Evolutionary conservation across 2,797 vertebrate genomes (phyloP).

Genomic region (Echeneis naucrates): DNA sequence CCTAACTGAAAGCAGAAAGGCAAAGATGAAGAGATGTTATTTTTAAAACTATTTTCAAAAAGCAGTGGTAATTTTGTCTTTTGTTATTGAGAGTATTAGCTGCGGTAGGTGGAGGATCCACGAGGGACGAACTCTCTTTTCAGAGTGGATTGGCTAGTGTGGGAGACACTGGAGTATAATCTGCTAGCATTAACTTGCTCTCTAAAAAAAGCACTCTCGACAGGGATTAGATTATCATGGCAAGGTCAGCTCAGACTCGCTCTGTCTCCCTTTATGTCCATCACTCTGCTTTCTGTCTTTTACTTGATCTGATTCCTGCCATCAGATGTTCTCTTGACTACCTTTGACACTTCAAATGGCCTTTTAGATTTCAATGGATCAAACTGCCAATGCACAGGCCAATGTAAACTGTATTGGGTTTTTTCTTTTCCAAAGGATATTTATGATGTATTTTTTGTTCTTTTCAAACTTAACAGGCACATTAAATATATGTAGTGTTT

Average conservation of each 20-base stretch:
- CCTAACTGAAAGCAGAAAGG: slow-evolving; percentile 10
- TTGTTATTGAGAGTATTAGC: slow-evolving; percentile 11
- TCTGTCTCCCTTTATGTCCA: slow-evolving; percentile 74
- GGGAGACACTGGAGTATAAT: slow-evolving; percentile 86
- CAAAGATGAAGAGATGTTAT: slow-evolving; percentile 21
- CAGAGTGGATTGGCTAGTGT: slow-evolving; percentile 79
- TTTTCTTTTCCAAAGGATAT: not conserved
- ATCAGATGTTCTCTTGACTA: not conserved
- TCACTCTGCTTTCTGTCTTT: slow-evolving; percentile 64
- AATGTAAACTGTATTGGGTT: slow-evolving; percentile 10
- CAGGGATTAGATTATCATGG: slow-evolving; percentile 89
- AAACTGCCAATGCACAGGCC: not conserved
- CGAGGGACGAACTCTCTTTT: slow-evolving; percentile 63
- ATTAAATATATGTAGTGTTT: not conserved
- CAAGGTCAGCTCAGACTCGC: slow-evolving; percentile 84
- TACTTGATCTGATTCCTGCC: slow-evolving; percentile 32
- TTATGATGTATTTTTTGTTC: not conserved
- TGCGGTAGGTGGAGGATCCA: slow-evolving; percentile 46
- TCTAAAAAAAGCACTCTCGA: slow-evolving; percentile 90
- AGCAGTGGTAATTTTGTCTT: not conserved
- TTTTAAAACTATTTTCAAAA: slow-evolving; percentile 11
- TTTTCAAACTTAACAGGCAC: not conserved
- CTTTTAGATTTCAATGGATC: slow-evolving; percentile 6
- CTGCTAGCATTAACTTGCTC: slow-evolving; percentile 88
- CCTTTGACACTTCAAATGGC: slow-evolving; percentile 2